These are phyloP conservation scores for Sprattus sprattus DNA, from an alignment of 2,113 vertebrate genomes.

Conservation along the genomic window DNA sequence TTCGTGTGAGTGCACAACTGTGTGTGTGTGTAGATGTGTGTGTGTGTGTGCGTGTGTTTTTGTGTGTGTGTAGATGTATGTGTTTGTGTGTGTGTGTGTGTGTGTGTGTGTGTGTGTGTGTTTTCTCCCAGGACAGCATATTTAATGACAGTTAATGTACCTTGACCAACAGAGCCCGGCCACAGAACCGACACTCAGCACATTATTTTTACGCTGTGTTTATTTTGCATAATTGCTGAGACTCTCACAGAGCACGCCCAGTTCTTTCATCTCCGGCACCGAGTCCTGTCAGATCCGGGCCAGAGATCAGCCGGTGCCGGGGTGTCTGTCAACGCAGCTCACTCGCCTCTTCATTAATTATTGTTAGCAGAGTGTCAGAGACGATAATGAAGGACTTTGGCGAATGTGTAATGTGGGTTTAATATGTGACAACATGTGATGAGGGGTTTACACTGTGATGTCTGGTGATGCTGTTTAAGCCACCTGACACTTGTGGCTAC, in stretches of 20 bases:
- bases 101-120: conserved; percentile 11
- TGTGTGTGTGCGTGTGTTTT: neutral
- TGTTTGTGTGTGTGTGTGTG: conserved; percentile 9
- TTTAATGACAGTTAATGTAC: conserved; percentile 69
- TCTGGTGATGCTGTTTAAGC: neutral
- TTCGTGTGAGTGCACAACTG: neutral
- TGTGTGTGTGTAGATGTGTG: neutral
- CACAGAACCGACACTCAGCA: conserved; percentile 53
- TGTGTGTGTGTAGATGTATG: neutral
- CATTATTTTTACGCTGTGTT: conserved; percentile 67
- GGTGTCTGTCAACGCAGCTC: conserved; percentile 48
- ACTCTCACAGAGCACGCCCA: conserved; percentile 40
- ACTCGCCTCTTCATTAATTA: neutral
- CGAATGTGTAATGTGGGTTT: neutral
- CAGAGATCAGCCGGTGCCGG: neutral
- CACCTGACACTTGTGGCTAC: neutral
- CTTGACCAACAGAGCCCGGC: conserved; percentile 69
- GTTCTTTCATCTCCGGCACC: neutral
- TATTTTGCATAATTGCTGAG: conserved; percentile 70
- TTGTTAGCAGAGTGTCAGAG: neutral
- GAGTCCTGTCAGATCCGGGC: neutral
- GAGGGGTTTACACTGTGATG: neutral
- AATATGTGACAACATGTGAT: neutral
- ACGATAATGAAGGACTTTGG: neutral
- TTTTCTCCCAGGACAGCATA: conserved; percentile 57